A percentile compares a stretch with the other conserved stretches of the same genome.
These are phyloP conservation scores for Hassar affinis DNA, from an alignment of 2,113 vertebrate genomes.

Conservation along the genomic window DNA sequence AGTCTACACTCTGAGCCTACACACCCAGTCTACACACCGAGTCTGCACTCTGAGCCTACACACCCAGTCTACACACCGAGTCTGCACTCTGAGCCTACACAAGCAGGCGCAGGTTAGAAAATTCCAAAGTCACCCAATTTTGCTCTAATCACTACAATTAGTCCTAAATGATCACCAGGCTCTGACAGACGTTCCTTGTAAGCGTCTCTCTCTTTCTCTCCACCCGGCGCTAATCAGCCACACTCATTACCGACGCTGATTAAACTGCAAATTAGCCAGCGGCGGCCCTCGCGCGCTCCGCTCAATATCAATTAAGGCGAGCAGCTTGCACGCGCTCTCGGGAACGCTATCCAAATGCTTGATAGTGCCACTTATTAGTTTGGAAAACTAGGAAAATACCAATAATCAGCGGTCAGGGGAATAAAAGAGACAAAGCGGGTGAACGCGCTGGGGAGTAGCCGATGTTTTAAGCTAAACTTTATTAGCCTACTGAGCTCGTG, in stretches of 20 bases:
- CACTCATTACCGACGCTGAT: slow-evolving; percentile 99
- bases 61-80: no score
- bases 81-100: no score
- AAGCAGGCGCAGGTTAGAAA: slow-evolving; percentile 76
- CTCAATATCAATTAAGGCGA: slow-evolving; percentile 99
- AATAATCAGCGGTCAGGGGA: slow-evolving; percentile 83
- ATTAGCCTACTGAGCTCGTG: slow-evolving; percentile 1
- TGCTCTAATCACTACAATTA: slow-evolving; percentile 94
- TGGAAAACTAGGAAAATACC: slow-evolving; percentile 99
- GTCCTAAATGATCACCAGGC: slow-evolving; percentile 92
- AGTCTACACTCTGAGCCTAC: no score
- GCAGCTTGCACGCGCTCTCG: slow-evolving; percentile 82
- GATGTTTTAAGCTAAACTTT: background rate
- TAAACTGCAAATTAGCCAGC: slow-evolving; percentile 99
- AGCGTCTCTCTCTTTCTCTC: slow-evolving; percentile 88
- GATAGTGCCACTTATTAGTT: slow-evolving; percentile 97
- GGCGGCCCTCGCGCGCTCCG: slow-evolving; percentile 97
- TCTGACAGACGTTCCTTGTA: slow-evolving; percentile 99
- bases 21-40: no score
- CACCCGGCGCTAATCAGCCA: slow-evolving; percentile 95
- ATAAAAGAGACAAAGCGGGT: background rate
- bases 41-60: no score
- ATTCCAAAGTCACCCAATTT: slow-evolving; percentile 95
- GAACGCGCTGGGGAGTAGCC: background rate
- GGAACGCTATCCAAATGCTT: slow-evolving; percentile 80